These are phyloP conservation scores for Maccullochella peelii DNA, from an alignment of 2,113 vertebrate species.

Conservation along the genomic window DNA sequence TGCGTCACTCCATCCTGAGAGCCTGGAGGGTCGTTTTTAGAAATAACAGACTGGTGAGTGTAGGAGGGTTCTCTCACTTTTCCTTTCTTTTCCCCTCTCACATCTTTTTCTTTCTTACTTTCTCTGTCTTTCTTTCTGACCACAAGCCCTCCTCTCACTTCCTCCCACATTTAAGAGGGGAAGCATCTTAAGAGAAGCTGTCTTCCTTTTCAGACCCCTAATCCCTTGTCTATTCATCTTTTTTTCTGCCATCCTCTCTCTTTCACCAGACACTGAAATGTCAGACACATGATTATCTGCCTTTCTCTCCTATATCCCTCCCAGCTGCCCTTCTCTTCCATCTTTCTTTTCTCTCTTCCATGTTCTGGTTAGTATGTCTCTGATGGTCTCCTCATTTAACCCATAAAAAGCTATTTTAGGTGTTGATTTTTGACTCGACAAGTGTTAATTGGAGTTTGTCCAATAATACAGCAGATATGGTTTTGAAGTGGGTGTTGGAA, in stretches of 20 bases:
- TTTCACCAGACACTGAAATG: constrained; percentile 69
- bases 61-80: constrained; percentile 59
- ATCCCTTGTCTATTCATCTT: constrained; percentile 67
- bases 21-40: constrained; percentile 52
- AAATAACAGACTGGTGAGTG: constrained; percentile 55
- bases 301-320: constrained; percentile 32
- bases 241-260: constrained; percentile 59
- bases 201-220: constrained; percentile 54
- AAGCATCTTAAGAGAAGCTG: constrained; percentile 50
- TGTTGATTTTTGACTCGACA: constrained; percentile 6
- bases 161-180: constrained; percentile 61
- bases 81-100: constrained; percentile 41
- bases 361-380: background rate
- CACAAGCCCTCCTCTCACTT: constrained; percentile 64
- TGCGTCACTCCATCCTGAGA: constrained; percentile 55
- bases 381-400: constrained; percentile 13
- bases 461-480: constrained; percentile 1
- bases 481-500: constrained; percentile 23
- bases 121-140: constrained; percentile 57
- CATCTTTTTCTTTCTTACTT: constrained; percentile 43
- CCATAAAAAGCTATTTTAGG: background rate
- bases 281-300: constrained; percentile 71
- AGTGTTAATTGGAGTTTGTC: constrained; percentile 19
- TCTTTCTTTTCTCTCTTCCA: constrained; percentile 20
- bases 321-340: constrained; percentile 35